Evolutionary conservation across 2,888 invertebrate species (phyloP).

Genomic region (Acronicta leporina): DNA sequence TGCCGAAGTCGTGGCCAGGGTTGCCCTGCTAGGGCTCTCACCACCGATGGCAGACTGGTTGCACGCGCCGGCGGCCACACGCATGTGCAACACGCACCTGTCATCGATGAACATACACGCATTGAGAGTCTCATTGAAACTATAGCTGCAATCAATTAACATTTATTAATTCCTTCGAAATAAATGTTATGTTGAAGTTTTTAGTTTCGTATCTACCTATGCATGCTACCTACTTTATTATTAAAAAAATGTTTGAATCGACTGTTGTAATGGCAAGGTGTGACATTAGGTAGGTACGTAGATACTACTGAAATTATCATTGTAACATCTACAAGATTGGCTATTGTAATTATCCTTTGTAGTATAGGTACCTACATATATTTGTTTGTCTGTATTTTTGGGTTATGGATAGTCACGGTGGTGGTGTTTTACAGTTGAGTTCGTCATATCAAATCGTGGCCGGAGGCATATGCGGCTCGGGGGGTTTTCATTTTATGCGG

Average conservation of each 20-base stretch:
- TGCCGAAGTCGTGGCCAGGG: constrained; percentile 76
- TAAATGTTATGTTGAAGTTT: constrained; percentile 13
- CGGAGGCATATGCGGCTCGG: constrained; percentile 86
- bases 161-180: constrained; percentile 4
- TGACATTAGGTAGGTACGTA: no score
- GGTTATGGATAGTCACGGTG: constrained; percentile 66
- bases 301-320: neutral
- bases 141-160: constrained; percentile 58
- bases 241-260: no score
- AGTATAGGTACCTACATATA: no score
- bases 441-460: constrained; percentile 88
- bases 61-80: constrained; percentile 68
- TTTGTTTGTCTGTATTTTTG: constrained; percentile 19
- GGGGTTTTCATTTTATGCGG: constrained; percentile 87
- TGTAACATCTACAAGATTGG: constrained; percentile 2
- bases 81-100: constrained; percentile 69
- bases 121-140: constrained; percentile 84
- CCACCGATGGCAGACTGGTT: constrained; percentile 73
- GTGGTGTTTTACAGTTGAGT: constrained; percentile 85
- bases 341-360: constrained; percentile 1
- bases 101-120: constrained; percentile 67
- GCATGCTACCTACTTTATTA: neutral
- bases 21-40: constrained; percentile 80
- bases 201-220: constrained; percentile 4
- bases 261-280: no score